Conservation (phyloP, 2,113 vertebrate species). For the Acrocephalus kingi region DNA sequence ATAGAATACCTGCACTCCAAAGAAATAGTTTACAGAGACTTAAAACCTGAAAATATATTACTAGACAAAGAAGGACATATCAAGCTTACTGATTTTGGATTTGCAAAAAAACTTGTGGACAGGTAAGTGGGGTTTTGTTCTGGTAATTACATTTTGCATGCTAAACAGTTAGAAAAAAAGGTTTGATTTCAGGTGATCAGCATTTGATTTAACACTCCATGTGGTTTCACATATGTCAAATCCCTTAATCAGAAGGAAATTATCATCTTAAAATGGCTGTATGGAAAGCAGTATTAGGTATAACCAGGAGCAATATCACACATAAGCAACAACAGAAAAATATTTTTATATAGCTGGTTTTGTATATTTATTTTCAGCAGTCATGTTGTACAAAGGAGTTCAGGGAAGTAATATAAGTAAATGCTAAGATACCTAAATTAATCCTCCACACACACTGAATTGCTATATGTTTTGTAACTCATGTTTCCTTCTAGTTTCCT, state of each 20-base stretch:
- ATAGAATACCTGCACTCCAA: constrained; percentile 93
- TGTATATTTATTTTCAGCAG: background rate
- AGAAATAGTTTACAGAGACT: constrained; percentile 92
- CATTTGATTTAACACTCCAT: background rate
- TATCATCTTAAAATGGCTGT: background rate
- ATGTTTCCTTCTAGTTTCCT: background rate
- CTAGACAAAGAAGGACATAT: constrained; percentile 92
- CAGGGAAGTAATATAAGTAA: background rate
- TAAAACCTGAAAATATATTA: constrained; percentile 96
- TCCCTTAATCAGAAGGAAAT: background rate
- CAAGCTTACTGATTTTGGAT: constrained; percentile 95
- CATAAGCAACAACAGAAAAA: background rate
- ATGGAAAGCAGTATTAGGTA: background rate
- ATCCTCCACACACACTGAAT: background rate
- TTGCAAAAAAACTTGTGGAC: constrained; percentile 93
- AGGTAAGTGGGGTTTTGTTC: constrained; percentile 73
- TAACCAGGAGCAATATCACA: background rate
- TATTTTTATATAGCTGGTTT: background rate
- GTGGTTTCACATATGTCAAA: background rate
- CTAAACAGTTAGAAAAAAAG: background rate
- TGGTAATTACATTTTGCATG: rapidly evolving
- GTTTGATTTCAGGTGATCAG: background rate
- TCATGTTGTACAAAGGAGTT: background rate
- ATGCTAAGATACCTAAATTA: background rate
- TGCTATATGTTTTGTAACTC: background rate